Conservation (phyloP, 2,888 invertebrate genomes). For the Parnassius orleans region DNA sequence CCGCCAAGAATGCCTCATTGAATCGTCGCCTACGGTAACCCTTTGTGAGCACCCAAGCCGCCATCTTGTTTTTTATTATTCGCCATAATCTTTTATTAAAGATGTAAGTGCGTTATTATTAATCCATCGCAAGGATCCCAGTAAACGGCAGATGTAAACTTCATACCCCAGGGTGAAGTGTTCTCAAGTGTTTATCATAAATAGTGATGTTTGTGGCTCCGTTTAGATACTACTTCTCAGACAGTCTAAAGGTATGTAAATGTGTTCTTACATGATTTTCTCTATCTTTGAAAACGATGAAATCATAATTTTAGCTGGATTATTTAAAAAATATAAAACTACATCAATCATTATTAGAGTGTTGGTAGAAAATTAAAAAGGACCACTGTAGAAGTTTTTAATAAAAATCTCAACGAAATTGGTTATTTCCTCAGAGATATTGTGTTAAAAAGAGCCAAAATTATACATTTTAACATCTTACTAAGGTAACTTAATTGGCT, state of each 20-base stretch:
- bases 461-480: no score
- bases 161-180: slow-evolving; percentile 52
- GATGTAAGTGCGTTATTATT: slow-evolving; percentile 56
- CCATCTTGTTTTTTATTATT: slow-evolving; percentile 65
- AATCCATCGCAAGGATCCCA: slow-evolving; percentile 57
- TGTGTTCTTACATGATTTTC: no score
- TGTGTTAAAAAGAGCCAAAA: no score
- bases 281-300: no score
- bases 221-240: background rate
- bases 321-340: no score
- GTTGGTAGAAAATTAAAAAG: no score
- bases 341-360: no score
- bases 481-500: no score
- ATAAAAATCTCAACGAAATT: no score
- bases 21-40: slow-evolving; percentile 21
- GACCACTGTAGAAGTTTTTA: no score
- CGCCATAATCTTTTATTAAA: slow-evolving; percentile 64
- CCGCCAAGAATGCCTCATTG: slow-evolving; percentile 17
- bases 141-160: slow-evolving; percentile 54
- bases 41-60: slow-evolving; percentile 57
- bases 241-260: slow-evolving; percentile 4
- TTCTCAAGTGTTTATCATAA: slow-evolving; percentile 33
- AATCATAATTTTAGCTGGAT: no score
- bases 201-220: slow-evolving; percentile 26
- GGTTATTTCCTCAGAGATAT: no score